Evolutionary conservation across 1,140 invertebrate genomes (phyloP).

Genomic region (Amphibalanus amphitrite): DNA sequence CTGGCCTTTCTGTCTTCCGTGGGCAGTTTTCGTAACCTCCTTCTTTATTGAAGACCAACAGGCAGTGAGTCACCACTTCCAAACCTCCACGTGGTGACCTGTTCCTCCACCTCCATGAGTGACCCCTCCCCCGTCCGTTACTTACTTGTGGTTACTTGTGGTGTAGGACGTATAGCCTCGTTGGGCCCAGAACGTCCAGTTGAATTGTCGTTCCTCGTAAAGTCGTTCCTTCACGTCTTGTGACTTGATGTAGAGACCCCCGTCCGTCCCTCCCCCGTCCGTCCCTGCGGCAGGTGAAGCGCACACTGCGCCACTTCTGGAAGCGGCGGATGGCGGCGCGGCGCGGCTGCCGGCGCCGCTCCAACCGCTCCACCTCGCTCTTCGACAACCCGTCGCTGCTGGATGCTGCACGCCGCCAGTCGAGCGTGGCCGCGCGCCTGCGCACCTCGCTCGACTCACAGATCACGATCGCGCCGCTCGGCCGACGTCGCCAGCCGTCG

Average conservation of each 20-base stretch:
- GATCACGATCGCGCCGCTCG: background rate
- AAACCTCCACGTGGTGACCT: background rate
- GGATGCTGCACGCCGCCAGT: background rate
- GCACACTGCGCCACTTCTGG: slow-evolving; percentile 5
- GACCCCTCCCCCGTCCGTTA: no score
- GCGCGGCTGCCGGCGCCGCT: background rate
- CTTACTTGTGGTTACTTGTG: no score
- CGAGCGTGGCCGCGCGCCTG: background rate
- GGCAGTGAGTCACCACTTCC: no score
- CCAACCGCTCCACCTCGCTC: background rate
- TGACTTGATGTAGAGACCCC: background rate
- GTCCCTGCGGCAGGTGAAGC: background rate
- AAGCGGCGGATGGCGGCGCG: background rate
- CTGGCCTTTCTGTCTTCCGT: no score
- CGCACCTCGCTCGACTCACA: background rate
- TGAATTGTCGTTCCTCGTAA: no score
- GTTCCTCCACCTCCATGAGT: background rate
- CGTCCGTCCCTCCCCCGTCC: background rate
- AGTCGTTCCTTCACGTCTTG: no score
- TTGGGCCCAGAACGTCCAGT: no score
- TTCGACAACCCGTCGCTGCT: background rate
- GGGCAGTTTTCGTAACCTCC: no score
- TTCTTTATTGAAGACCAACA: no score
- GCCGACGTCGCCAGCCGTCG: no score
- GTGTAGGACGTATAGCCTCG: no score